A percentile compares a stretch with the other conserved stretches of the same genome.
phyloP scores from a whole-genome alignment of 2,888 invertebrate genomes.

The Harpalus rubripes region DNA sequence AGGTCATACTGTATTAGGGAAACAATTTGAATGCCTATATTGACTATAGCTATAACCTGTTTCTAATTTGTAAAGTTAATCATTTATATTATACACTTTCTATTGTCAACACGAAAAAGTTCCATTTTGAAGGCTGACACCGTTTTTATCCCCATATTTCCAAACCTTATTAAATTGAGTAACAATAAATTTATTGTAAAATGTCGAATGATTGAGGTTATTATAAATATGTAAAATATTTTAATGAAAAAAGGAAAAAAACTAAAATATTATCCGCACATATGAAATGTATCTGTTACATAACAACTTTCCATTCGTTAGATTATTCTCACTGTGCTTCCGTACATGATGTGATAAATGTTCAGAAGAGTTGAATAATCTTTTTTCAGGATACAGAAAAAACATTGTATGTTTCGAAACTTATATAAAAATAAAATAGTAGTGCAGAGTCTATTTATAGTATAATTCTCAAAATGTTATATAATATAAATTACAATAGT shows the following conservation, averaged over 20 bases:
- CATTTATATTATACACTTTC: neutral
- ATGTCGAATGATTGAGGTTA: conserved; percentile 2
- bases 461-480: neutral
- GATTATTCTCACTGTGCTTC: conserved; percentile 13
- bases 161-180: neutral
- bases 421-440: neutral
- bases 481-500: neutral
- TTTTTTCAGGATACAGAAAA: conserved; percentile 25
- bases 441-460: neutral
- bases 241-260: neutral
- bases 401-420: neutral
- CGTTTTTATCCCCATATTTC: neutral
- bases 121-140: neutral
- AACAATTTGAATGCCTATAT: no score
- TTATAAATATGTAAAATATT: conserved; percentile 30
- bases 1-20: no score
- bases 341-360: conserved; percentile 26
- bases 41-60: neutral
- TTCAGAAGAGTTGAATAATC: conserved; percentile 27
- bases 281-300: conserved; percentile 11
- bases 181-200: conserved; percentile 9
- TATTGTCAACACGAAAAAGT: neutral
- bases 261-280: conserved; percentile 11
- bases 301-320: conserved; percentile 44
- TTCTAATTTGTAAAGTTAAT: neutral